phyloP scores from a whole-genome alignment of 1,140 invertebrate genomes.

The Dermatophagoides farinae region DNA sequence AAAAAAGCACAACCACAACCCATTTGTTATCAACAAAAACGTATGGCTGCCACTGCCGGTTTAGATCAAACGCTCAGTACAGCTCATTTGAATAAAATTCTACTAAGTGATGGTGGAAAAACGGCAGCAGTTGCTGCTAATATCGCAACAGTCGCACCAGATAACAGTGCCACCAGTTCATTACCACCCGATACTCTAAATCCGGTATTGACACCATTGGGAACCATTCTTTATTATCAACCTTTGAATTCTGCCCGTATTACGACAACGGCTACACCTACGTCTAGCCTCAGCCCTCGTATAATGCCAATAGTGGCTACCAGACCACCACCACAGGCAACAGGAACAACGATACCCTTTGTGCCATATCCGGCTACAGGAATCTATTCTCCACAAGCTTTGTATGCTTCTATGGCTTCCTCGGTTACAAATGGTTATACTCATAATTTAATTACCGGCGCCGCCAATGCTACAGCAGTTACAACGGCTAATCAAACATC shows the following conservation, averaged over 20 bases:
- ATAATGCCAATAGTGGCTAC: too few species aligned
- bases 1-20: conserved; percentile 72
- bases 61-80: not conserved
- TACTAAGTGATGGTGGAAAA: not conserved
- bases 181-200: not conserved
- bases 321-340: not conserved
- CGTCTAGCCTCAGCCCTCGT: too few species aligned
- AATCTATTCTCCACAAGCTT: not conserved
- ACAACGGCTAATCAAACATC: not conserved
- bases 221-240: not conserved
- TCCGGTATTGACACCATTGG: not conserved
- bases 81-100: not conserved
- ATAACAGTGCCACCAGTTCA: not conserved
- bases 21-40: conserved; percentile 25
- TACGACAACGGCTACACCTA: too few species aligned
- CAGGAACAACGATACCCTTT: not conserved
- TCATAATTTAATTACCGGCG: not conserved
- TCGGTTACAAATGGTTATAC: not conserved
- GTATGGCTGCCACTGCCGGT: not conserved
- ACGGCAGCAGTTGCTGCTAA: not conserved
- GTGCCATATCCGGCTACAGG: not conserved
- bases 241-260: not conserved
- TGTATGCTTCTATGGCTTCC: not conserved
- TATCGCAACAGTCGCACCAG: not conserved
- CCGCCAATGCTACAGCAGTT: not conserved